Base-by-base conservation (phyloP, 2,888 invertebrate genomes). In the Patella depressa region DNA sequence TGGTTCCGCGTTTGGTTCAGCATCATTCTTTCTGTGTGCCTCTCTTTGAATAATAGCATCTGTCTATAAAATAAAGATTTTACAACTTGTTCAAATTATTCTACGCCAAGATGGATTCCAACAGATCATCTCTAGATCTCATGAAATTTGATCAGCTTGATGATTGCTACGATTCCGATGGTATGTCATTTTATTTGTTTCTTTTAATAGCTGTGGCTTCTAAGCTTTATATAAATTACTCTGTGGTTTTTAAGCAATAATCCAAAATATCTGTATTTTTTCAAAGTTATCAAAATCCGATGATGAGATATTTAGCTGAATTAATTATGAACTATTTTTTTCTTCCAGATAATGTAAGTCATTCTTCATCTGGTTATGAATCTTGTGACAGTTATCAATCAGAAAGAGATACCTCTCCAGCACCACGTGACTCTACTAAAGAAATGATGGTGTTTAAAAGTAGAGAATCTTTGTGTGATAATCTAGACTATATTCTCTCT, bases 401-500 rank as follows among this genome's bases (percentile, higher is more conserved):
- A 34, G 34, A 34, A 34, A 34, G 34, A 34, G 5, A 34, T 34
- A 34, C 34, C 4, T 34, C 34, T 34, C 5, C 19, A 65, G 24
- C n/a, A 19, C 24, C 19, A 19, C 65, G 65, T 14, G 19, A 65
- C 2, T 24, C 65, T 19, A 11, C 65, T 19, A 19, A n/a, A 24
- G 65, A 65, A 65, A 65, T 24, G 15, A 65, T 65, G 65, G 65
- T 65, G 24, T 65, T 65, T 65, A 65, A 65, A 65, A 19, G 65
- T 65, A n/a, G 24, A 65, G 65, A 65, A 65, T 65, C 65, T n/a
- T 65, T 65, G 24, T 65, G 65, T 65, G 65, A n/a, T 24, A 65
- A 24, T 19, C 24, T 65, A 65, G 65, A 65, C 19, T 65, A 65
- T 65, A 65, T 65, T n/a, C 24, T 65, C n/a, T 65, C 65, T 2